Evolutionary conservation across 92 coral and sea anemone species (phyloP), one percentile per base, ranked within the genome.

Genomic region (Actinostola sp.): DNA sequence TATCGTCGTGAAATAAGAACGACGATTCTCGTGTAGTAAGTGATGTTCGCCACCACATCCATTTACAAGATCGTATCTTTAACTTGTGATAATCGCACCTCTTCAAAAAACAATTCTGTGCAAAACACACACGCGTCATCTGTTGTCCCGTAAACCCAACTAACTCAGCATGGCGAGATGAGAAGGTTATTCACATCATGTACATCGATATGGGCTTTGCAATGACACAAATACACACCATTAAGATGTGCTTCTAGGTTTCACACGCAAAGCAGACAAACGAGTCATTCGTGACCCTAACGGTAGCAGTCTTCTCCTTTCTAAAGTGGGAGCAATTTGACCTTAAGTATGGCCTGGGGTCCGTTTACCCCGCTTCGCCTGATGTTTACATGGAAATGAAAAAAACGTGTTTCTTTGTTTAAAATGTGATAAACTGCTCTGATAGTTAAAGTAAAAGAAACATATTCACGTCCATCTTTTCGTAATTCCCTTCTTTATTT

Each of bases 41-140:
- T 20, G 6, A 20, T 8, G n/a, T n/a, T 8, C 5, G 14, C 56
- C 4, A 8, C n/a, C 56, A 49, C 5, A 54, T 2, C 21, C 33
- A 28, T 5, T 26, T 57, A 26, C 36, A 57, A 57, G 63, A 57
- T 57, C 19, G 13, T 57, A 57, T 57, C 63, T 21, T 13, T 27
- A 28, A 57, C 28, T 27, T 57, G 28, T 57, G 63, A 27, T 30
- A 57, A 57, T 57, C 25, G 38, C 28, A 2, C 1, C 35, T 57
- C 63, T 57, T 30, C 63, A 57, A 57, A 57, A 57, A 38, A 27
- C 63, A 57, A 57, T 57, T 27, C 28, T 57, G 36, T 38, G 28
- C 28, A 57, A 27, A 57, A 27, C 36, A 1, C 39, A 23, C 36
- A 27, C 10, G 19, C 19, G 53, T 46, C 19, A 13, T 46, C 53